Evolutionary conservation across 2,888 invertebrate species (phyloP), one percentile per base, ranked within the genome.

Genomic region (Petrophora chlorosata): DNA sequence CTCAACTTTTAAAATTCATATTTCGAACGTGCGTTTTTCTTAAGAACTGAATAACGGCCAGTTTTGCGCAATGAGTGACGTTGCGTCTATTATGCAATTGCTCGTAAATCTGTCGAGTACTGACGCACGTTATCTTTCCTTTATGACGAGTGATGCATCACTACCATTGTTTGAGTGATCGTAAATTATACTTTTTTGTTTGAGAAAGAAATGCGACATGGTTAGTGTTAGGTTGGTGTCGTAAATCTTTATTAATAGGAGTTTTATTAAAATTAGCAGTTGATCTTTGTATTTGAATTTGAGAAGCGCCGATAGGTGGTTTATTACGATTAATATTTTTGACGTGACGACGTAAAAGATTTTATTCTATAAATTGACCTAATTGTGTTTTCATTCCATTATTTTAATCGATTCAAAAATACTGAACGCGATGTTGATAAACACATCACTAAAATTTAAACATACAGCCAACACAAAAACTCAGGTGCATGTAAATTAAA

Each of bases 61-160:
- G 28, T 39, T 54, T 53, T 47, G 22, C 51, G 42, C 47, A 46
- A 13, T 38, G 32, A 43, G 30, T 48, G 61, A 67, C 65, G 64
- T 65, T 63, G 71, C 63, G 56, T 49, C 70, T 72, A 84, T 84
- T 84, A 82, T 84, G 83, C 79, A 80, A 77, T 43, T 52, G 63
- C 59, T 76, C 82, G 69, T 89, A 89, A 88, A 88, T 88, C 84
- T 84, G 83, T 78, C 84, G 47, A 59, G 60, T 53, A 58, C 22
- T 30, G 41, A 33, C 41, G 32, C 23, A 26, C 22, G 72, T 85
- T 87, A 88, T 87, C 87, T 85, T 76, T 73, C 78, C 80, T 82
- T 86, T 87, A 86, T 88, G 89, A 89, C 80, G 83, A 79, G 81
- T 89, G 88, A 88, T 87, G 85, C 76, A 86, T 85, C 81, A 77